Base-by-base conservation (phyloP, 1,140 invertebrate genomes). In the Heliconius hermathena region DNA sequence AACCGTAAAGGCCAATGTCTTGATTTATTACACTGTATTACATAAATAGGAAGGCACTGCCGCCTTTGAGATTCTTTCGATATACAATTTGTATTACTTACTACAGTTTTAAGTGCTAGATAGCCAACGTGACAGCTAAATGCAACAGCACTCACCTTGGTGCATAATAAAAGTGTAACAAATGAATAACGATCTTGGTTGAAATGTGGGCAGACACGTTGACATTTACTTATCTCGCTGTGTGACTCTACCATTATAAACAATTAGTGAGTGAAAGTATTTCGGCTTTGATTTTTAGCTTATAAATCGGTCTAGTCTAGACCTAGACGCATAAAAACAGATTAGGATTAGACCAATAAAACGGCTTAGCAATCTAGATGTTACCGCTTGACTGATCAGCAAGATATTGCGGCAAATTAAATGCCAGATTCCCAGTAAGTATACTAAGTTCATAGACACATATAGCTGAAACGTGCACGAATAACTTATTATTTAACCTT, bases 321-420 rank as follows among this genome's bases (percentile, higher is more conserved):
- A 82, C 76, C 86, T 84, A 93, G 91, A 90, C 89, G 73, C 72
- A 88, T 89, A 93, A 93, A 94, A 92, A 93, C 88, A 89, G 87
- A 91, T 90, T 88, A 90, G 91, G 93, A 93, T 94, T 92, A 92
- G 86, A 85, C 87, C 83, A 91, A 93, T 93, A 89, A 90, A 92
- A 91, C 89, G 85, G 87, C 89, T 93, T 89, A 89, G 88, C 90
- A 91, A 93, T 91, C 92, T 92, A 91, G 91, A 92, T 91, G 86
- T 89, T 91, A 85, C 86, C 87, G 92, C 91, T 89, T 94, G 90
- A 93, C 86, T 94, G 92, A 92, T 92, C 90, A 88, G 87, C 74
- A 87, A 90, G 90, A 93, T 92, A 89, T 84, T 87, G 84, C 80
- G 81, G 83, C 83, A 85, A 86, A 90, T 90, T 93, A 94, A 94